phyloP scores from a whole-genome alignment of 2,888 invertebrate species.

The Eupithecia inturbata region DNA sequence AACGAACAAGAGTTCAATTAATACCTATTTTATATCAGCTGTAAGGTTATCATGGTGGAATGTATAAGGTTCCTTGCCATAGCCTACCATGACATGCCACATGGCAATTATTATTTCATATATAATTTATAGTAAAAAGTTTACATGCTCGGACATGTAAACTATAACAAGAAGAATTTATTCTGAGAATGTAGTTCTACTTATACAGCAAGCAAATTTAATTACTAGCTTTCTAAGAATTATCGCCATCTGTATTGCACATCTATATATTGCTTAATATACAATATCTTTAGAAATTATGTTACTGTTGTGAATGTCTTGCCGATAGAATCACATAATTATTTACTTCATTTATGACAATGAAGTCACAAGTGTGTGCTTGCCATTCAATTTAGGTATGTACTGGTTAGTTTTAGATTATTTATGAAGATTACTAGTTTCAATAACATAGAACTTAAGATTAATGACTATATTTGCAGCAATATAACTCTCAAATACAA shows the following conservation, averaged over 20 bases:
- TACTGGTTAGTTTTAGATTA: neutral
- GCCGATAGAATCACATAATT: neutral
- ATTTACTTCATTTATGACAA: neutral
- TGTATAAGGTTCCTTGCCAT: neutral
- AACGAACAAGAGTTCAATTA: neutral
- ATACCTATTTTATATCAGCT: neutral
- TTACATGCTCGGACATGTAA: neutral
- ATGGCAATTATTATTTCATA: neutral
- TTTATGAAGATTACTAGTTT: neutral
- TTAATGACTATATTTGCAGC: neutral
- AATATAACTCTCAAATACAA: neutral
- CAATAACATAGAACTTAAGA: neutral
- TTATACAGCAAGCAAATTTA: slow-evolving; percentile 15
- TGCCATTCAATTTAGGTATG: neutral
- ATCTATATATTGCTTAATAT: neutral
- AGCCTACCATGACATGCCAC: neutral
- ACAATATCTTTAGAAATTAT: neutral
- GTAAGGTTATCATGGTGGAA: neutral
- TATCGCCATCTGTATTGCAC: neutral
- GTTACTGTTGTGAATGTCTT: neutral
- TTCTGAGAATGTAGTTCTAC: slow-evolving; percentile 26
- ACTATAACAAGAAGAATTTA: slow-evolving; percentile 18
- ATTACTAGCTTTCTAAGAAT: slow-evolving; percentile 33
- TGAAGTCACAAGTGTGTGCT: neutral
- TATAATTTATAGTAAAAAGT: neutral